Base-by-base conservation (phyloP, 2,113 vertebrate species). In the Psilopsiagon aymara region DNA sequence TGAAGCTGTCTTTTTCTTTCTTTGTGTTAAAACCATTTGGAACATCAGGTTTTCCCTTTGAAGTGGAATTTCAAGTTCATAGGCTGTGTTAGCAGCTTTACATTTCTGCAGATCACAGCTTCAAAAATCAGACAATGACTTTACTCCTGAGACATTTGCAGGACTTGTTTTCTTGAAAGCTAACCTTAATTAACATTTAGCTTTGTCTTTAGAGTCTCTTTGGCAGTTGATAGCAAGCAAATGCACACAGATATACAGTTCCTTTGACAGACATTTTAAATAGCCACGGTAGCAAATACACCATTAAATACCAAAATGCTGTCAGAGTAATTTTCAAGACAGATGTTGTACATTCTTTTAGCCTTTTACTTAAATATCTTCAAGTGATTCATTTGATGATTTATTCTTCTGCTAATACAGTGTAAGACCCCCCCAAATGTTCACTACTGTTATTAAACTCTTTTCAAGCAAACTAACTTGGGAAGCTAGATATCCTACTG, bases 121-220 rank as follows among this genome's bases (percentile, higher is more conserved):
- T 80, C 41, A 69, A 83, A 95, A 96, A 76, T 64, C 73, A 86
- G 78, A 63, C 20, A 57, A 94, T 94, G 91, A 75, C 95, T 83
- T 96, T 87, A 86, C 94, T 97, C 91, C 85, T 28, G 93, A 96
- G 83, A 94, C 5, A 3, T 44, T 59, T 63, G 60, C 64, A 67
- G 74, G 55, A 78, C 86, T 94, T 67, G 44, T 44, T 82, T 74
- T 62, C 75, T 57, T 62, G 52, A 81, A 88, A 90, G 73, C 69
- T 89, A 93, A 91, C 89, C 41, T 71, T 96, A 94, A 94, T 71
- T 94, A 96, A 96, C 37, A 62, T 82, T 93, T 96, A 85, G 80
- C 90, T 91, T 80, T 41, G 11, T 91, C 94, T 95, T 95, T 60
- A 82, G 87, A 90, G 71, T 79, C 94, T 94, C 49, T 95, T 94